A percentile compares a stretch with the other conserved stretches of the same genome.
phyloP scores from a whole-genome alignment of 1,140 invertebrate genomes.

The Homalodisca vitripennis region DNA sequence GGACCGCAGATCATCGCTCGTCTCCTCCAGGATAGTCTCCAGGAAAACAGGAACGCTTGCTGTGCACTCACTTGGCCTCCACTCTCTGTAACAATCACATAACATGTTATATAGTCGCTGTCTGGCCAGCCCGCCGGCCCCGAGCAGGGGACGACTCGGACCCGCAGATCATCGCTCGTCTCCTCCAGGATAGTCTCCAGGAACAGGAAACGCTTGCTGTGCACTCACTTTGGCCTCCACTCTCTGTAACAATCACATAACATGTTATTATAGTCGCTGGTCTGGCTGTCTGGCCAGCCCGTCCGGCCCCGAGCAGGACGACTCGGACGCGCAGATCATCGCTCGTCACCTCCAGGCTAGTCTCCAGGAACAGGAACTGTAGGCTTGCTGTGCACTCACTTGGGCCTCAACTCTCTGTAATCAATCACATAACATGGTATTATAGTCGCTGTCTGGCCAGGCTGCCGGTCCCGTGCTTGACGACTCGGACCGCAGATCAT shows the following conservation, averaged over 20 bases:
- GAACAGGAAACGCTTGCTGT: conserved; percentile 54
- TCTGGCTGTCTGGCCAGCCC: conserved; percentile 59
- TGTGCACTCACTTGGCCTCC: conserved; percentile 27
- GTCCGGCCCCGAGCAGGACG: conserved; percentile 54
- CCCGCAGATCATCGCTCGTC: conserved; percentile 71
- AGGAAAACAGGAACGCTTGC: conserved; percentile 62
- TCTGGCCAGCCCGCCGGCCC: conserved; percentile 58
- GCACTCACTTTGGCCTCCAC: conserved; percentile 23
- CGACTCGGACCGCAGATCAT: conserved; percentile 70
- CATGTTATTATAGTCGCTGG: too few relatives aligned
- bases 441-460: conserved; percentile 62
- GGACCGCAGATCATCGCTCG: conserved; percentile 71
- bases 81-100: conserved; percentile 18
- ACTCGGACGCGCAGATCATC: conserved; percentile 71
- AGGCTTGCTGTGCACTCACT: too few relatives aligned
- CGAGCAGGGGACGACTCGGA: conserved; percentile 60
- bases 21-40: conserved; percentile 76
- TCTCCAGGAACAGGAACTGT: conserved; percentile 67
- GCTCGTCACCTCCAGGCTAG: conserved; percentile 73
- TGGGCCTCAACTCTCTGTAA: too few relatives aligned
- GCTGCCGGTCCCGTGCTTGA: conserved; percentile 54
- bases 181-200: conserved; percentile 76
- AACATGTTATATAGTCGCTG: too few relatives aligned
- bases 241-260: conserved; percentile 16
- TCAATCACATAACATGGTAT: too few relatives aligned